These are phyloP conservation scores for Lissonota sp. DNA, from an alignment of 2,888 invertebrate species.

Conservation along the genomic window DNA sequence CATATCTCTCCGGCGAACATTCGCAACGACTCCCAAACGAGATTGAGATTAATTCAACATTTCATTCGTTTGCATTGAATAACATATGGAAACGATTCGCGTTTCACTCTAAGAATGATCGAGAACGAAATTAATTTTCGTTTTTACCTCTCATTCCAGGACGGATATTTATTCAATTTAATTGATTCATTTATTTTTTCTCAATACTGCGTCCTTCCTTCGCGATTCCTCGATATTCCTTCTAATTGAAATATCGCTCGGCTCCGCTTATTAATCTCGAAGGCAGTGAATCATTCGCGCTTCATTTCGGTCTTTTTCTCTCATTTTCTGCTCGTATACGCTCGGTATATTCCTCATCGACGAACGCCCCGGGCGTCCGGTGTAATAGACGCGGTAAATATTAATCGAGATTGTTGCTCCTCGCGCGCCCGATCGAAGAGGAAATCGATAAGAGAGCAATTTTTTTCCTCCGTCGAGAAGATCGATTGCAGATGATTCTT, in stretches of 20 bases:
- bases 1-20: not conserved
- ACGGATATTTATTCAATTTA: slow-evolving; percentile 22
- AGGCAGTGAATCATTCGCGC: slow-evolving; percentile 46
- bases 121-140: not conserved
- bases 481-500: slow-evolving; percentile 3
- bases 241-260: slow-evolving; percentile 50
- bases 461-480: slow-evolving; percentile 5
- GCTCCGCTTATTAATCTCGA: slow-evolving; percentile 51
- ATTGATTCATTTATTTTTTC: slow-evolving; percentile 44
- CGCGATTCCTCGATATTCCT: slow-evolving; percentile 4
- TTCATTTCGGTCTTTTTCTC: slow-evolving; percentile 19
- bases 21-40: not conserved
- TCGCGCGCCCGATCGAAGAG: slow-evolving; percentile 8
- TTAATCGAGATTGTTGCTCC: slow-evolving; percentile 50
- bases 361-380: slow-evolving; percentile 33
- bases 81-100: too few relatives aligned
- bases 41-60: slow-evolving; percentile 11
- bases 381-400: slow-evolving; percentile 27
- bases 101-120: too few relatives aligned
- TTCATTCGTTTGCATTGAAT: not conserved
- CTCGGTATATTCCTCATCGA: slow-evolving; percentile 30
- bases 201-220: not conserved
- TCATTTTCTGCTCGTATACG: slow-evolving; percentile 11
- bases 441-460: slow-evolving; percentile 48
- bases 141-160: not conserved